Conservation (phyloP, 2,797 vertebrate species). For the Protonibea diacanthus region DNA sequence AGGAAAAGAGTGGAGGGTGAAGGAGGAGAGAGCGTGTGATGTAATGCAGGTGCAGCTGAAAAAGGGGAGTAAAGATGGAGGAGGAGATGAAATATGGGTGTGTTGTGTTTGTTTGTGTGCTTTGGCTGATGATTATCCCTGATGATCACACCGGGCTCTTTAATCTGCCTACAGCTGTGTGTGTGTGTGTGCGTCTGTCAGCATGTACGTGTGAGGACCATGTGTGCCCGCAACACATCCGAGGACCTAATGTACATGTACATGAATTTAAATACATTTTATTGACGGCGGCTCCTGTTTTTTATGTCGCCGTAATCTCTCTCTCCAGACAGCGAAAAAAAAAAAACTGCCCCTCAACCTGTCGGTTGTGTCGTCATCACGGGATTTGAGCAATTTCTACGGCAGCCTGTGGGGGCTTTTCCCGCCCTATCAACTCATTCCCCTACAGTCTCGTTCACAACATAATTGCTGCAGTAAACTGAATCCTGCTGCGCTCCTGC, state of each 20-base stretch:
- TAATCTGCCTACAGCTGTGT: slow-evolving; percentile 35
- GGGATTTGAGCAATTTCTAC: slow-evolving; percentile 59
- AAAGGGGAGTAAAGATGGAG: slow-evolving; percentile 5
- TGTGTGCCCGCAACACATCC: too few relatives aligned
- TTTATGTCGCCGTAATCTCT: background rate
- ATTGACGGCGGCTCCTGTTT: background rate
- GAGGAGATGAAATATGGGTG: slow-evolving; percentile 15
- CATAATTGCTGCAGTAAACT: slow-evolving; percentile 24
- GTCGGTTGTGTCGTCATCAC: slow-evolving; percentile 28
- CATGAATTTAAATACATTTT: background rate
- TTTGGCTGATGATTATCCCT: slow-evolving; percentile 42
- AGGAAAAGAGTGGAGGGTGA: too few relatives aligned
- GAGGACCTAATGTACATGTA: background rate
- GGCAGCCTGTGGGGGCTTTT: slow-evolving; percentile 52
- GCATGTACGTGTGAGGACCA: too few relatives aligned
- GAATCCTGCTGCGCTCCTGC: slow-evolving; percentile 7
- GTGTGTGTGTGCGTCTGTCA: background rate
- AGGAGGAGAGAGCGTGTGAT: slow-evolving; percentile 5
- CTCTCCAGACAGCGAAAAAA: background rate
- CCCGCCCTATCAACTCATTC: slow-evolving; percentile 33
- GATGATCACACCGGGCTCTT: slow-evolving; percentile 54
- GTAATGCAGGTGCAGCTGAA: slow-evolving; percentile 21
- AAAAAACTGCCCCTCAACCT: slow-evolving; percentile 10
- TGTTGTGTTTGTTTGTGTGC: slow-evolving; percentile 14
- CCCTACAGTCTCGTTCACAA: slow-evolving; percentile 27